Conservation (phyloP, 92 coral and sea anemone species). For the Zoanthus sansibaricus region DNA sequence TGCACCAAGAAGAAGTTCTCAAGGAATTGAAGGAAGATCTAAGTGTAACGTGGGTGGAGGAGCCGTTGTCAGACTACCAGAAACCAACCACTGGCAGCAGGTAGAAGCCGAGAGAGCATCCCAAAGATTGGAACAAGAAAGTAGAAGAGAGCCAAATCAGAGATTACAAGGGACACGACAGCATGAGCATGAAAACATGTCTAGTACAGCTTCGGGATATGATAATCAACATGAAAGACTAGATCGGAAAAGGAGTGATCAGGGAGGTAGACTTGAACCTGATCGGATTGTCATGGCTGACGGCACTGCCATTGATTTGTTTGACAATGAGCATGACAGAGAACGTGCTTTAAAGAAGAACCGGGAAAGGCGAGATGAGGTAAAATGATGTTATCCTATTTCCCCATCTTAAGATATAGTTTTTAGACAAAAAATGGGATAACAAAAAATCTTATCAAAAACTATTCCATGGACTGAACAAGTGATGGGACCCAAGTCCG, state of each 20-base stretch:
- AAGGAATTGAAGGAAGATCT: neutral
- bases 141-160: conserved; percentile 5
- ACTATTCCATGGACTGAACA: no score
- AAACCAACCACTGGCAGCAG: conserved; percentile 32
- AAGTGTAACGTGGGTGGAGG: conserved; percentile 1
- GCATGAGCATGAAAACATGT: neutral
- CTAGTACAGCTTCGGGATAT: neutral
- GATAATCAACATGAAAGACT: conserved; percentile 42
- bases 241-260: conserved; percentile 48
- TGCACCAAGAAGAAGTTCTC: conserved; percentile 23
- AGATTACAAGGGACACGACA: neutral
- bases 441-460: no score
- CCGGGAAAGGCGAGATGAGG: conserved; percentile 81
- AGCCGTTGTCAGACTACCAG: conserved; percentile 22
- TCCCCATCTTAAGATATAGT: no score
- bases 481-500: no score
- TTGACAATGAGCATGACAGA: conserved; percentile 84
- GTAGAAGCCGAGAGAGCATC: conserved; percentile 28
- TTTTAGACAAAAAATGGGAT: no score
- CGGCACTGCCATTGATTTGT: conserved; percentile 92
- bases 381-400: neutral
- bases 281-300: conserved; percentile 96
- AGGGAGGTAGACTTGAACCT: conserved; percentile 82
- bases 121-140: neutral
- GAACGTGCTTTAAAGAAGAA: conserved; percentile 74